Evolutionary conservation across 2,797 vertebrate species (phyloP).

Genomic region (Sebastes cheni): DNA sequence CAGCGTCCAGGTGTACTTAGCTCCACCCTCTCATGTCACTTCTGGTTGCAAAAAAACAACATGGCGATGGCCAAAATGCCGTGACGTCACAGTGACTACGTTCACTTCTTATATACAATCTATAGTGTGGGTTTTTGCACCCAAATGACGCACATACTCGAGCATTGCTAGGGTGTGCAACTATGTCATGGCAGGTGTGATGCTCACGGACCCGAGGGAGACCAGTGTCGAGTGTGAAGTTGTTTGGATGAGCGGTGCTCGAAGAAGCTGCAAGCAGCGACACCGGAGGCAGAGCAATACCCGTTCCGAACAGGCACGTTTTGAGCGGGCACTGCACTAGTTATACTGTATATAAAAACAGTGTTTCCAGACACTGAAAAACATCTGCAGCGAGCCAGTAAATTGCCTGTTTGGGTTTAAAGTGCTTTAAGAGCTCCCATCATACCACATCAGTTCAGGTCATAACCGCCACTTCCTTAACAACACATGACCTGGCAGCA

Average conservation of each 20-base stretch:
- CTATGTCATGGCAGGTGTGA: not conserved
- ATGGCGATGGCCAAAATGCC: too few relatives aligned
- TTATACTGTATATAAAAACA: not conserved
- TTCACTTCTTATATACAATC: too few relatives aligned
- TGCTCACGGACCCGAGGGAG: not conserved
- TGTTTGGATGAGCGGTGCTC: not conserved
- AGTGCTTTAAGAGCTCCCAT: constrained; percentile 39
- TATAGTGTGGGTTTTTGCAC: too few relatives aligned
- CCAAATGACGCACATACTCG: not conserved
- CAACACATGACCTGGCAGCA: constrained; percentile 59
- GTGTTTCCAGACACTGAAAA: not conserved
- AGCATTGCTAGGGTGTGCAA: not conserved
- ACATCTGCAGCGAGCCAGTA: not conserved
- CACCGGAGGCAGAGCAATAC: too few relatives aligned
- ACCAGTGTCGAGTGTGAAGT: not conserved
- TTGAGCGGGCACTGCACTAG: not conserved
- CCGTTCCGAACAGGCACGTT: too few relatives aligned
- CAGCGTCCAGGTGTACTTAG: too few relatives aligned
- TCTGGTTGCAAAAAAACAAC: too few relatives aligned
- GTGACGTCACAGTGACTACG: too few relatives aligned
- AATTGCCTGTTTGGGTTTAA: constrained; percentile 23
- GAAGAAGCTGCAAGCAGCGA: not conserved
- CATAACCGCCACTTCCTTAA: constrained; percentile 55
- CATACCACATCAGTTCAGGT: constrained; percentile 53
- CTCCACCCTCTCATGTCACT: too few relatives aligned